Base-by-base conservation (phyloP, 2,113 vertebrate species). In the Cacatua alba region DNA sequence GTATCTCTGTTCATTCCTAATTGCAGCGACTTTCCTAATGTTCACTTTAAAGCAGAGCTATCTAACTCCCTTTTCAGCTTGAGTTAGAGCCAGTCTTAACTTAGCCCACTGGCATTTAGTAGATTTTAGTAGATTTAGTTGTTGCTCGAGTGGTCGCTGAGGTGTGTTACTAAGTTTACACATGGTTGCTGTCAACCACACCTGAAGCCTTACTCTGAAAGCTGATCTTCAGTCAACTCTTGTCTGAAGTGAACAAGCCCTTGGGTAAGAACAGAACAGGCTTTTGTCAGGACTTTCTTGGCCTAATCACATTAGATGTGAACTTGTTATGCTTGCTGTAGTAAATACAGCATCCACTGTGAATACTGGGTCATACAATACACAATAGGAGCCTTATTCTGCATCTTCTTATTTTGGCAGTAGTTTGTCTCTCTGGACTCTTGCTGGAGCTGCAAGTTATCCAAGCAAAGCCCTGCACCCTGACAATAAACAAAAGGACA, bases 151-250 rank as follows among this genome's bases (percentile, higher is more conserved):
- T 2, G 9, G 43, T 13, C 48, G 51, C 57, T 29, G 75, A 39
- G 43, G 19, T 1, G 0, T 1, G 4, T 31, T 9, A 6, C 1
- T 24, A 53, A 31, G 65, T 9, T 25, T 3, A 15, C 35, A 25
- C 31, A 1, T 39, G 5, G 71, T 43, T 44, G 4, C 33, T 53
- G 72, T 57, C 78, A 48, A 52, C 62, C 53, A n/a, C 62, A 53
- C 28, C 79, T 17, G 7, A 24, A 18, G 18, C 8, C 78, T 52
- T 21, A 2, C 43, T 35, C 4, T 3, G 41, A 82, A 72, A 65
- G 78, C 21, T 60, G 49, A 35, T 74, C n/a, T 60, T 70, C 20
- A 51, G 69, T 74, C 80, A 77, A 70, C 55, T 71, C 52, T 46
- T 35, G 8, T 46, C 64, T 78, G 60, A 43, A 64, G 69, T 70